Percentiles rank a stretch among this genome's conserved stretches.
Conservation (phyloP, 2,797 vertebrate species). For the Sciurus vulgaris region DNA sequence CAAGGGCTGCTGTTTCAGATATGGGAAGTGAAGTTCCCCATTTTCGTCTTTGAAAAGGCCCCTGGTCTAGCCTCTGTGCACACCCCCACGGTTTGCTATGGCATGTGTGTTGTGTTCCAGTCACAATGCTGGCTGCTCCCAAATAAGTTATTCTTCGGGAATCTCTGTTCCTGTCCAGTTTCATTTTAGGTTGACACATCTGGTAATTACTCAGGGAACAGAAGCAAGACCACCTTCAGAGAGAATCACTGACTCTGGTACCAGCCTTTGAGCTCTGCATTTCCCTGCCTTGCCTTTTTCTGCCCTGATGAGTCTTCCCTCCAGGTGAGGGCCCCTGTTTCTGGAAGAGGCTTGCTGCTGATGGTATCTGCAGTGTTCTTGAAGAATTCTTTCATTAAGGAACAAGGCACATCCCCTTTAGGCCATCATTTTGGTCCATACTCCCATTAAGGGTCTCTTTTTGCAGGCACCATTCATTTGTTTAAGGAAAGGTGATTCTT, state of each 20-base stretch:
- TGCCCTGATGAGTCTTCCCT: neutral
- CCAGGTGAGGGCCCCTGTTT: fast-evolving
- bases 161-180: neutral
- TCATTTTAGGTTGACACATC: neutral
- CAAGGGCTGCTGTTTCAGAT: neutral
- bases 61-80: neutral
- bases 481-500: neutral
- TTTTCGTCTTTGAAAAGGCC: neutral
- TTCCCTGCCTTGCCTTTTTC: too few relatives aligned
- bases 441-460: neutral
- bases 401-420: neutral
- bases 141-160: neutral
- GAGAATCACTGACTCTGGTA: neutral
- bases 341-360: neutral
- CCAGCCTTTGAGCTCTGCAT: neutral
- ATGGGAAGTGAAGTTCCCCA: neutral
- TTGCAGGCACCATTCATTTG: neutral
- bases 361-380: neutral
- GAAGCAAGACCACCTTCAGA: neutral
- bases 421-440: too few relatives aligned
- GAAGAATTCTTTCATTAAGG: neutral
- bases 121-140: neutral
- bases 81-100: neutral
- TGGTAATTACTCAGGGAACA: neutral
- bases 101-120: neutral